A percentile compares a stretch with the other conserved stretches of the same genome.
phyloP scores from a whole-genome alignment of 2,113 vertebrate species.

The Labeo rohita region DNA sequence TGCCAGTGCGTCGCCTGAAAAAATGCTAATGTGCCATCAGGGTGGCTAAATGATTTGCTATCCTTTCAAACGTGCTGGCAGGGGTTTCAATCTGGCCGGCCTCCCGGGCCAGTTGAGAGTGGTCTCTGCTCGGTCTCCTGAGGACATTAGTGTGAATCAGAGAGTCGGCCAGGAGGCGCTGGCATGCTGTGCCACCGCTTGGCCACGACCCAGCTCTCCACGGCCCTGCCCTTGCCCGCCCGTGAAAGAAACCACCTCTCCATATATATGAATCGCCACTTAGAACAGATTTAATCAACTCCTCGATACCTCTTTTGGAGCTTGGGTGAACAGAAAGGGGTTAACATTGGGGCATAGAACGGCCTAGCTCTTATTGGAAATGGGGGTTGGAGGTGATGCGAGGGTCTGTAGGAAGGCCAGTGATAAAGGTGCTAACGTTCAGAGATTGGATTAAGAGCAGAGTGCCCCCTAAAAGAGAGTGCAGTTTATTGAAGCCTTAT shows the following conservation, averaged over 20 bases:
- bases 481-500: conserved; percentile 76
- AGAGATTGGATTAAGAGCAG: conserved; percentile 77
- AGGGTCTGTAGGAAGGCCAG: conserved; percentile 66
- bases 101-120: conserved; percentile 71
- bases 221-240: conserved; percentile 48
- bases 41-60: conserved; percentile 75
- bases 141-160: conserved; percentile 75
- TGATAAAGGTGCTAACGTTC: conserved; percentile 74
- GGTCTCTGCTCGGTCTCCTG: conserved; percentile 74
- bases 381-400: conserved; percentile 50
- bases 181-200: conserved; percentile 34
- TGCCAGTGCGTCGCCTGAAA: conserved; percentile 61
- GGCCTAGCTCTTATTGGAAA: conserved; percentile 70
- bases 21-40: conserved; percentile 73
- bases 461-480: conserved; percentile 73
- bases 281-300: conserved; percentile 71
- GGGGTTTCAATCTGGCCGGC: conserved; percentile 73
- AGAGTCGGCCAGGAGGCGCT: conserved; percentile 63
- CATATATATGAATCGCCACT: conserved; percentile 60
- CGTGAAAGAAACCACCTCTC: conserved; percentile 58
- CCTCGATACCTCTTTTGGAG: conserved; percentile 27
- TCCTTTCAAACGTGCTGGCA: conserved; percentile 77
- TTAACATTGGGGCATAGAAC: conserved; percentile 59
- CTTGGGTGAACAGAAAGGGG: conserved; percentile 48
- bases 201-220: conserved; percentile 66